Evolutionary conservation across 1,140 invertebrate genomes (phyloP).

Genomic region (Telenomus remus): DNA sequence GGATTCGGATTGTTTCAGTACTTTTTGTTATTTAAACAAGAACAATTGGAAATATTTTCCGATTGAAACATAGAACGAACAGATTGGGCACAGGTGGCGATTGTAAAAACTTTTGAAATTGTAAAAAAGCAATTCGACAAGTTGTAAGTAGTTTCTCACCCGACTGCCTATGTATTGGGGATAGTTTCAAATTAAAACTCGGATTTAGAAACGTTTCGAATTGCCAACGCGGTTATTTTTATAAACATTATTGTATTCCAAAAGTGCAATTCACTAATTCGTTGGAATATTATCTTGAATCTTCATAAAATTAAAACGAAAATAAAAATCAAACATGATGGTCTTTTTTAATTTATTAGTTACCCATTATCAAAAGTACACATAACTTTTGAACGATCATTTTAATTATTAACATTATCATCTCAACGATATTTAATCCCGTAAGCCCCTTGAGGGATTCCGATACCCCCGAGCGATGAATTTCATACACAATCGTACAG

Average conservation of each 20-base stretch:
- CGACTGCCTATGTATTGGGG: constrained; percentile 39
- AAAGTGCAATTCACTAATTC: too few relatives aligned
- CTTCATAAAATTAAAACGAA: too few relatives aligned
- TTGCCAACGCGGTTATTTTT: too few relatives aligned
- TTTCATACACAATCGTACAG: constrained; percentile 47
- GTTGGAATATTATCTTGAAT: too few relatives aligned
- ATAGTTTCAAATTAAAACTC: constrained; percentile 51
- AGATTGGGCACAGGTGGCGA: constrained; percentile 57
- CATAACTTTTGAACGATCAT: constrained; percentile 42
- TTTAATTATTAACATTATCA: constrained; percentile 67
- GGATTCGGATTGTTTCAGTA: too few relatives aligned
- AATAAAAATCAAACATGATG: too few relatives aligned
- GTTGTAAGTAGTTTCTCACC: constrained; percentile 62
- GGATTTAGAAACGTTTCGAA: constrained; percentile 11
- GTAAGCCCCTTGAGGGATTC: constrained; percentile 62
- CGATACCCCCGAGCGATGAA: constrained; percentile 54
- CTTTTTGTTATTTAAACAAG: too few relatives aligned
- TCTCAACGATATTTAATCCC: constrained; percentile 63
- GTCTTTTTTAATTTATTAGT: too few relatives aligned
- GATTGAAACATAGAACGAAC: constrained; percentile 25
- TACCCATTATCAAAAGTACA: constrained; percentile 13
- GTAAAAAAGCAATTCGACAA: constrained; percentile 64
- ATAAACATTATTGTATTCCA: too few relatives aligned
- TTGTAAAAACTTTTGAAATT: constrained; percentile 52
- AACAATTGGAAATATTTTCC: too few relatives aligned